Conservation (phyloP, 2,797 vertebrate genomes). For the Cyclopterus lumpus region DNA sequence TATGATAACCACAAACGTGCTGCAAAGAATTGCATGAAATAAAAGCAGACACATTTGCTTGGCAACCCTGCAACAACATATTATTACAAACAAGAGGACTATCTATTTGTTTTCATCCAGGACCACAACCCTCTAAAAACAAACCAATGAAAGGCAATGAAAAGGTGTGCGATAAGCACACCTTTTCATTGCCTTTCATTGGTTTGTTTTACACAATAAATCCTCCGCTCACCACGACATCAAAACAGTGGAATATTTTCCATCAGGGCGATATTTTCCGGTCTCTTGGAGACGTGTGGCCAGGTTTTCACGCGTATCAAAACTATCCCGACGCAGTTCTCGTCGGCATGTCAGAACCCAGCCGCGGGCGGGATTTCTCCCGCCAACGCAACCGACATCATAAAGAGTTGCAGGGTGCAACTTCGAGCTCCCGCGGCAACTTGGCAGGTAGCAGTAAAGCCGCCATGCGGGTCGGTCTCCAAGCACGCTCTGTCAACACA, state of each 20-base stretch:
- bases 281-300: slow-evolving; percentile 57
- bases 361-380: neutral
- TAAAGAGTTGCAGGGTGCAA: slow-evolving; percentile 52
- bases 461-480: slow-evolving; percentile 60
- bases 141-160: slow-evolving; percentile 21
- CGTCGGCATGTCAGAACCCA: slow-evolving; percentile 59
- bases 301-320: slow-evolving; percentile 62
- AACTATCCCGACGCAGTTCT: slow-evolving; percentile 45
- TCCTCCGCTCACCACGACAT: slow-evolving; percentile 36
- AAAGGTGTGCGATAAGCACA: slow-evolving; percentile 44
- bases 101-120: slow-evolving; percentile 6
- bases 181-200: too few relatives aligned
- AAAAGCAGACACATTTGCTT: slow-evolving; percentile 35
- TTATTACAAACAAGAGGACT: slow-evolving; percentile 45
- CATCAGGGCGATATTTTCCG: slow-evolving; percentile 42
- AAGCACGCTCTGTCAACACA: slow-evolving; percentile 63
- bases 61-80: slow-evolving; percentile 58
- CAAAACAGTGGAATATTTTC: slow-evolving; percentile 31
- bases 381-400: slow-evolving; percentile 46
- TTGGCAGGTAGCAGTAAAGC: slow-evolving; percentile 55
- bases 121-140: slow-evolving; percentile 21
- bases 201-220: slow-evolving; percentile 31
- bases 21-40: slow-evolving; percentile 28
- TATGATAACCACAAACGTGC: slow-evolving; percentile 15
- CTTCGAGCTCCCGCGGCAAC: slow-evolving; percentile 41